Evolutionary conservation across 2,888 invertebrate species (phyloP), one percentile per base, ranked within the genome.

Genomic region (Scrobipalpa costella): DNA sequence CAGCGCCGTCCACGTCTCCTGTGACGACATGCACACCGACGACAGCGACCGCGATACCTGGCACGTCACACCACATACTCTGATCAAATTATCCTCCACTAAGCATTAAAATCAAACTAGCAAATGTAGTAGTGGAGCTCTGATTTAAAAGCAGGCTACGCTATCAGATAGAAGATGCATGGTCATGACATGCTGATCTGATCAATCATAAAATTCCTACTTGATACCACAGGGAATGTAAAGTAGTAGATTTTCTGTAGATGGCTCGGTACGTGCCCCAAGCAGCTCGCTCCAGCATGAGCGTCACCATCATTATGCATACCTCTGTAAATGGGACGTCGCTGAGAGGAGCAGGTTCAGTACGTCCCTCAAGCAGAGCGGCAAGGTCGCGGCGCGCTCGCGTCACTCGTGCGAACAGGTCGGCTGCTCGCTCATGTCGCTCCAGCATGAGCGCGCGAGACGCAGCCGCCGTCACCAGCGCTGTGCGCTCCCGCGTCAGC

Each of bases 361-460:
- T 55, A 7, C 69, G 72, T 1, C 78, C 80, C 0, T 84, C 81
- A 0, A 90, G 69, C 0, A 80, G 66, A 0, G 83, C 81, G 5
- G 77, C 73, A 2, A 90, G 78, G 1, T 87, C 81, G 0, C 84
- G 77, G 0, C 89, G 81, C 0, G 85, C 81, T 40, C 85, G 79
- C 1, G 84, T 78, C 70, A 85, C 80, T 2, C 77, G 73, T 0
- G 86, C 80, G 67, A 90, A 90, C 55, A 88, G 71, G 6, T 87
- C 85, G 0, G 86, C 87, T 1, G 87, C 81, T 2, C 88, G 85
- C 70, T 91, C 90, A 69, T 90, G 85, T 0, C 90, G 77, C 78
- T 91, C 90, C 66, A 91, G 69, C 90, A 90, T 87, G 1, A 91
- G 81, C 1, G 88, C 85, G 1, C 87, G 83, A 0, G 88, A 84